phyloP scores from a whole-genome alignment of 2,113 vertebrate species.

The Misgurnus mizolepis region DNA sequence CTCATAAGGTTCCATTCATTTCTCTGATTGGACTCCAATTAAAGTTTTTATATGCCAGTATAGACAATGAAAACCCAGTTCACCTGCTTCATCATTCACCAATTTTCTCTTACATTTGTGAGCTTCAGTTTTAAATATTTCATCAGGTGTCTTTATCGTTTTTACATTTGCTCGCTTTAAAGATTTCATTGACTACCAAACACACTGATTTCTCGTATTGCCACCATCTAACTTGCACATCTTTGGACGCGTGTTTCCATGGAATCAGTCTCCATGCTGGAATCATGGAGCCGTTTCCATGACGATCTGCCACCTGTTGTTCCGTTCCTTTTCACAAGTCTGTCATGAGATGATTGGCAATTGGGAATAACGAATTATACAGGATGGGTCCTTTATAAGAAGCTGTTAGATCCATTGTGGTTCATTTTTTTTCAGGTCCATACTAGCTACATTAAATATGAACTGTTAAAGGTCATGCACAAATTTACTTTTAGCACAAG shows the following conservation, averaged over 20 bases:
- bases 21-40: constrained; percentile 13
- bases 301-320: constrained; percentile 73
- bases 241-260: constrained; percentile 59
- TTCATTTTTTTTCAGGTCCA: constrained; percentile 28
- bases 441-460: background rate
- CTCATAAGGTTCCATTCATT: background rate
- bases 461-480: background rate
- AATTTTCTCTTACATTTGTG: background rate
- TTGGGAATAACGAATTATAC: constrained; percentile 51
- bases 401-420: background rate
- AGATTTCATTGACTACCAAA: constrained; percentile 15
- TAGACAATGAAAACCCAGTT: background rate
- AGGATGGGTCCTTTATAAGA: constrained; percentile 65
- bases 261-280: constrained; percentile 62
- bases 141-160: no score
- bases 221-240: constrained; percentile 10
- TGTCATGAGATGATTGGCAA: constrained; percentile 60
- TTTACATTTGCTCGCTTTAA: background rate
- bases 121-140: background rate
- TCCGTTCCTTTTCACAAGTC: constrained; percentile 67
- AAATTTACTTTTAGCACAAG: background rate
- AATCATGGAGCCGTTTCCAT: constrained; percentile 58
- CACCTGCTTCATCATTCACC: background rate
- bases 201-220: constrained; percentile 10
- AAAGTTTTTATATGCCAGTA: background rate